A percentile compares a stretch with the other conserved stretches of the same genome.
Evolutionary conservation across 2,113 vertebrate genomes (phyloP).

Genomic region (Plecotus auritus): DNA sequence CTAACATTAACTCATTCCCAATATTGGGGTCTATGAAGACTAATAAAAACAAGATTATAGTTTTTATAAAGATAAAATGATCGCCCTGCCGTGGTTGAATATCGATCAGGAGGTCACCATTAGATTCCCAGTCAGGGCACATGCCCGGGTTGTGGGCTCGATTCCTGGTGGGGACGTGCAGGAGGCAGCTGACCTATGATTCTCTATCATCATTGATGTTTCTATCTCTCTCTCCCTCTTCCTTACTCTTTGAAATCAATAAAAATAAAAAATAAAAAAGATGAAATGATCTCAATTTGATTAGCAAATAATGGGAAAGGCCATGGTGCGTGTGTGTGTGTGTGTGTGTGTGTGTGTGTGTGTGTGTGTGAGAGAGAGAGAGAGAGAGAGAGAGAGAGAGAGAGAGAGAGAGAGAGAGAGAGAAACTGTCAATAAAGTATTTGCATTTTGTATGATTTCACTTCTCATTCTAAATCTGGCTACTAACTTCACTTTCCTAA

Average conservation of each 20-base stretch:
- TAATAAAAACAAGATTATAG: not conserved
- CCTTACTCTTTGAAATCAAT: too few relatives aligned
- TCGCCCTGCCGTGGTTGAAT: too few relatives aligned
- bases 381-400: not conserved
- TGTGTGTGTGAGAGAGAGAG: not conserved
- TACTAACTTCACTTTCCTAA: conserved; percentile 24
- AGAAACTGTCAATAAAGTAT: not conserved
- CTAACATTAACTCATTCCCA: not conserved
- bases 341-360: not conserved
- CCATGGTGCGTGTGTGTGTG: not conserved
- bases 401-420: not conserved
- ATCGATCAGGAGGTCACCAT: too few relatives aligned
- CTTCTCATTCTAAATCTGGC: not conserved
- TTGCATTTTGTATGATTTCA: not conserved
- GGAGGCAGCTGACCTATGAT: too few relatives aligned
- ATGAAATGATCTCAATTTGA: not conserved
- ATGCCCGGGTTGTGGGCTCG: too few relatives aligned
- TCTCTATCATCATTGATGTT: too few relatives aligned
- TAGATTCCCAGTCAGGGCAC: too few relatives aligned
- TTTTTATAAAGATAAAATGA: not conserved
- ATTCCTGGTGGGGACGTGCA: too few relatives aligned
- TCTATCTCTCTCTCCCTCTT: too few relatives aligned
- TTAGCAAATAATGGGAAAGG: not conserved
- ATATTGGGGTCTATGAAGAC: not conserved
- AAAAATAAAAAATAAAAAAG: not conserved